Evolutionary conservation across 2,797 vertebrate species (phyloP).

Genomic region (Mycteria americana): DNA sequence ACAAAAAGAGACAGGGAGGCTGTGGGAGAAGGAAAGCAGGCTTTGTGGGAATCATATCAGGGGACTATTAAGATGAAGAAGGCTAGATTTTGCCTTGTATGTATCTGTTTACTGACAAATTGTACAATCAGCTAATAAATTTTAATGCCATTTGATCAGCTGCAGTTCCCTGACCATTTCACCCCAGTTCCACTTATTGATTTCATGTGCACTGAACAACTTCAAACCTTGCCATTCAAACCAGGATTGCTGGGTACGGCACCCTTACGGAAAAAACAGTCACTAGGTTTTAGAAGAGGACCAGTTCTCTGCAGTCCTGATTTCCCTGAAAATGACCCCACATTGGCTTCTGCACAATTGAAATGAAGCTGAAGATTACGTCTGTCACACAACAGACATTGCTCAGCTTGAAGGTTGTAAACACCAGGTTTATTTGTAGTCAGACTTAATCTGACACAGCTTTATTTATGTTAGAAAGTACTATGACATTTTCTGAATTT

Average conservation of each 20-base stretch:
- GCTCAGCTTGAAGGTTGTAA: neutral
- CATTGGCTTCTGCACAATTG: neutral
- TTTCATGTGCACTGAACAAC: neutral
- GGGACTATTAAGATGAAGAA: neutral
- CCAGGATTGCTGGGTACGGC: neutral
- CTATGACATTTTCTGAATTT: neutral
- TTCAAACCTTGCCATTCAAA: constrained; percentile 9
- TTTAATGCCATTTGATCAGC: constrained; percentile 8
- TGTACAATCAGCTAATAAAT: neutral
- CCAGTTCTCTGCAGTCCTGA: neutral
- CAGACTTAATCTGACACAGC: neutral
- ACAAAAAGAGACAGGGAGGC: neutral
- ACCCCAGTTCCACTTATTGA: neutral
- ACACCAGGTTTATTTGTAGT: neutral
- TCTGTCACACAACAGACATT: neutral
- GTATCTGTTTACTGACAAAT: neutral
- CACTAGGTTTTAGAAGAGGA: neutral
- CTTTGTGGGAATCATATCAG: neutral
- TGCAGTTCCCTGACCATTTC: constrained; percentile 19
- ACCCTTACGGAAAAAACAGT: neutral
- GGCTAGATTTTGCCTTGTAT: neutral
- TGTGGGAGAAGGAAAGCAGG: neutral
- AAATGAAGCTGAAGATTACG: neutral
- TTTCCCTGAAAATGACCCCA: neutral
- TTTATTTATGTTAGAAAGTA: neutral